phyloP scores from a whole-genome alignment of 2,113 vertebrate species.

The Sapayoa aenigma region DNA sequence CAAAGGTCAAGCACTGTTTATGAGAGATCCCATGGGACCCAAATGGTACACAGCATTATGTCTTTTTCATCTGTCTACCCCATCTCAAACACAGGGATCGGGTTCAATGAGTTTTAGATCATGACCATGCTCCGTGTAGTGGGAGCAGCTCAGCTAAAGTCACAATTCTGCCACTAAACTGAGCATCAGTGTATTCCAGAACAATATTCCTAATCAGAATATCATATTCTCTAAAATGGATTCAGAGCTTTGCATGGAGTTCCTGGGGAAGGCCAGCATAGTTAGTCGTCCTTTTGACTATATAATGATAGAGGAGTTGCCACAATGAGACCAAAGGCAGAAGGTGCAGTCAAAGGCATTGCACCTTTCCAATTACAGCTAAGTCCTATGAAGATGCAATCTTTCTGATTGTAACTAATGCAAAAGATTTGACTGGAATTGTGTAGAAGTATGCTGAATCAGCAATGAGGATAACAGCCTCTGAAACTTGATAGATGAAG shows the following conservation, averaged over 20 bases:
- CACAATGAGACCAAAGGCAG: not conserved
- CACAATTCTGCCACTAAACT: not conserved
- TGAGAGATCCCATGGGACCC: not conserved
- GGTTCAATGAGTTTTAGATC: not conserved
- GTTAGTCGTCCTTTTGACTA: not conserved
- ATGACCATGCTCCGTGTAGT: fast-evolving
- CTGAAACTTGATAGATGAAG: not conserved
- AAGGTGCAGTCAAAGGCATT: not conserved
- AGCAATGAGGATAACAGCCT: not conserved
- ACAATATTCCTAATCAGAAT: not conserved
- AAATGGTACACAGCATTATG: not conserved
- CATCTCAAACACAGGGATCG: not conserved
- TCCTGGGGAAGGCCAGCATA: not conserved
- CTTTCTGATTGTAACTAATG: not conserved
- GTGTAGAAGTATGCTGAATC: not conserved
- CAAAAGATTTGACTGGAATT: not conserved
- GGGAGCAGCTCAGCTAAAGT: not conserved
- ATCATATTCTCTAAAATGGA: not conserved
- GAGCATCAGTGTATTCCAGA: not conserved
- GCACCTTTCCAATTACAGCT: not conserved
- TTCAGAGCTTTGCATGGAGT: not conserved
- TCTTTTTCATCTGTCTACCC: not conserved
- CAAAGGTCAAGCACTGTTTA: not conserved
- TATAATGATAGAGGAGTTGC: not conserved
- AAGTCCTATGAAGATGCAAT: not conserved